Evolutionary conservation across 2,888 invertebrate species (phyloP).

Genomic region (Parnassius smintheus): DNA sequence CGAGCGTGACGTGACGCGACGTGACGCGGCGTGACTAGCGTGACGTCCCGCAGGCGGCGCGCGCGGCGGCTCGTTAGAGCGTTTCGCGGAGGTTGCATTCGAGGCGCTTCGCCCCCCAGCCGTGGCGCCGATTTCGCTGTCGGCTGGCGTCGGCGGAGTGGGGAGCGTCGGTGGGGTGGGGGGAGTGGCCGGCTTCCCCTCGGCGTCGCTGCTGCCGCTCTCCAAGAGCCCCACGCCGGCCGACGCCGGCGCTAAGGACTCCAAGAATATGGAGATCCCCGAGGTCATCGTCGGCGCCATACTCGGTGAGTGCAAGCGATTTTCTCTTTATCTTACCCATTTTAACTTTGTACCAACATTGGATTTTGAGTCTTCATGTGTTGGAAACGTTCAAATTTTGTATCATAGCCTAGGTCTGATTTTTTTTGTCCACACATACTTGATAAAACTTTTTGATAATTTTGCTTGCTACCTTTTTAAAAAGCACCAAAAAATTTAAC

Average conservation of each 20-base stretch:
- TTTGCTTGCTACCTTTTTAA: too few relatives aligned
- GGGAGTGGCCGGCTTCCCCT: constrained; percentile 83
- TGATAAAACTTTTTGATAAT: too few relatives aligned
- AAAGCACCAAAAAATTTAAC: too few relatives aligned
- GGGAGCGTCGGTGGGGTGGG: constrained; percentile 62
- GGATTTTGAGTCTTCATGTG: too few relatives aligned
- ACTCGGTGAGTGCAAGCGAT: constrained; percentile 84
- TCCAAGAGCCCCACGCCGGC: constrained; percentile 91
- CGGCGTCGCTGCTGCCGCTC: constrained; percentile 86
- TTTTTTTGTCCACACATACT: too few relatives aligned
- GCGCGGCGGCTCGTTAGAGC: constrained; percentile 83
- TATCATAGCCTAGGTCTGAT: too few relatives aligned
- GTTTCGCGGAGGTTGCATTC: constrained; percentile 89
- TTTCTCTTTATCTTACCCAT: too few relatives aligned
- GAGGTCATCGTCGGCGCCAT: constrained; percentile 98
- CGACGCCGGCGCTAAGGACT: constrained; percentile 88
- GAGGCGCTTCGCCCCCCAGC: constrained; percentile 84
- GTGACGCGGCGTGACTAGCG: constrained; percentile 30
- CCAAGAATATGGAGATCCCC: constrained; percentile 96
- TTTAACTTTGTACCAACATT: too few relatives aligned
- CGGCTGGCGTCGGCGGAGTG: constrained; percentile 81
- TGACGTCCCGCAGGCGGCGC: constrained; percentile 80
- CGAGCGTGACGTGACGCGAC: constrained; percentile 26
- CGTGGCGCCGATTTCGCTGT: constrained; percentile 92
- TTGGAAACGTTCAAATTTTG: too few relatives aligned